Evolutionary conservation across 2,797 vertebrate species (phyloP), one percentile per base, ranked within the genome.

Genomic region (Brotula barbata): DNA sequence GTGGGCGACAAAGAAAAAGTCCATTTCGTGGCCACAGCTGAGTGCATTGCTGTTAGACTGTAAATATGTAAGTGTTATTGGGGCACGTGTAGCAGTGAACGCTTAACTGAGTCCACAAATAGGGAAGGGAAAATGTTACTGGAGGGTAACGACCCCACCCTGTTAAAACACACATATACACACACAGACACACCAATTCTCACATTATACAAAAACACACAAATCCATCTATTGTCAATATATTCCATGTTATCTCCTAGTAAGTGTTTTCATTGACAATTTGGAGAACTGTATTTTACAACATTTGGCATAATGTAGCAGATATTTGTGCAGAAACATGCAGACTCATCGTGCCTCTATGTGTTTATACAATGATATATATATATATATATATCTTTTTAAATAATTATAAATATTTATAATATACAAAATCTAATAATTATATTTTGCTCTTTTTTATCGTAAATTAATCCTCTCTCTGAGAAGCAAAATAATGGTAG

Each of bases 61-160:
- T 48, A 47, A 71, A 70, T 67, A 58, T 77, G 53, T 82, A 74
- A 87, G 58, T 79, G 62, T 71, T 87, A 72, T 79, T 86, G 75
- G 25, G 25, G 84, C 17, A 62, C 78, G 13, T 64, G 77, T 57
- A 57, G 78, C 61, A 73, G 23, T 81, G 51, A 87, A 73, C 66
- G 58, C 59, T 77, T 80, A 83, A 68, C 52, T 77, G 54, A 63
- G 62, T 72, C 41, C 42, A 72, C 1, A 39, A 74, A 73, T 76
- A 82, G 70, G 53, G 74, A 36, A 64, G 73, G 44, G 59, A 58
- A 54, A 61, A 34, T 58, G 50, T 13, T 43, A 53, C 48, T 84
- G 45, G 25, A 36, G 79, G 50, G 28, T 78, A 80, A 73, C 83
- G 82, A 46, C 44, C 75, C 17, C 15, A 31, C 71, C 16, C 40